Percentiles rank a stretch among this genome's conserved stretches.
These are phyloP conservation scores for Cebidichthys violaceus DNA, from an alignment of 2,113 vertebrate species.

Conservation along the genomic window DNA sequence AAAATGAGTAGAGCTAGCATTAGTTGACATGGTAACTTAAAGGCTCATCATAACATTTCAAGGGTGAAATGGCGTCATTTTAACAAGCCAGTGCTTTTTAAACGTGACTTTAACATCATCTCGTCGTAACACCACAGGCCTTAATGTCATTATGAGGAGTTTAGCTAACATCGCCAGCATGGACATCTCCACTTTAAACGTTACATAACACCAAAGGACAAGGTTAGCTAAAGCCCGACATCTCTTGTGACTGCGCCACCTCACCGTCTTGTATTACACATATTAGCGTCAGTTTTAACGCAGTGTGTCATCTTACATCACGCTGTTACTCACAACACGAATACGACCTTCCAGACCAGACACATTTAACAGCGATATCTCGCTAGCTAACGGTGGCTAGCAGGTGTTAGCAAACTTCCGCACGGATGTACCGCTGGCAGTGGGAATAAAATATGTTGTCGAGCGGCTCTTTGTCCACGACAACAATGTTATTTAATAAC, in stretches of 20 bases:
- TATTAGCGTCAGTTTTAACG: too few species aligned
- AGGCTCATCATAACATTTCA: constrained; percentile 23
- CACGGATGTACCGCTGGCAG: neutral
- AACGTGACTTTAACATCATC: constrained; percentile 14
- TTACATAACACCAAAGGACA: neutral
- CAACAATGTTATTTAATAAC: neutral
- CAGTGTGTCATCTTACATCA: accelerated
- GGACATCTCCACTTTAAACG: neutral
- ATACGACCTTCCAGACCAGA: accelerated
- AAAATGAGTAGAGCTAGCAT: neutral
- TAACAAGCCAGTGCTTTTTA: neutral
- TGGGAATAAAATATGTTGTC: neutral
- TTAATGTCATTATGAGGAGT: neutral
- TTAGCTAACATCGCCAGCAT: neutral
- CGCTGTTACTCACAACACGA: neutral
- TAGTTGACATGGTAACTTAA: neutral
- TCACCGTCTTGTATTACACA: neutral
- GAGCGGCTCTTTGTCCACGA: neutral
- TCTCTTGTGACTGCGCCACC: constrained; percentile 37
- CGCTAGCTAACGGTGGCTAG: neutral
- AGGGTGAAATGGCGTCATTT: constrained; percentile 65
- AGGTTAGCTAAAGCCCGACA: constrained; percentile 3
- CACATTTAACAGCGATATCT: too few species aligned
- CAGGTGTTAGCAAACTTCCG: constrained; percentile 30
- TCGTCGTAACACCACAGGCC: neutral